phyloP scores from a whole-genome alignment of 1,140 invertebrate species.

The Xylocopa sonorina region DNA sequence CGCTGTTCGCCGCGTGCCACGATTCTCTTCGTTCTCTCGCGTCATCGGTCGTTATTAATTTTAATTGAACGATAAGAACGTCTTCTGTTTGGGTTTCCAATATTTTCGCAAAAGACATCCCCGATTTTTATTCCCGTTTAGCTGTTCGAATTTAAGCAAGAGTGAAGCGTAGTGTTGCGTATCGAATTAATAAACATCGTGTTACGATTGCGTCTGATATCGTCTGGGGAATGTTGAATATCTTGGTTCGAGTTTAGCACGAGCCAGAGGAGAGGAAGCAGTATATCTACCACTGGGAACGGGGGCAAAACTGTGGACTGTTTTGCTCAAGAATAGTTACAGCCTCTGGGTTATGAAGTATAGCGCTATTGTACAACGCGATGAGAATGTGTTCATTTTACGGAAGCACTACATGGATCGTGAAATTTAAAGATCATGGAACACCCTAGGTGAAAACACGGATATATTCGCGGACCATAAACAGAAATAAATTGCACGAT shows the following conservation, averaged over 20 bases:
- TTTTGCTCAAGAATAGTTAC: constrained; percentile 25
- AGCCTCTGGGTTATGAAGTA: constrained; percentile 27
- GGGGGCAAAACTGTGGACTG: constrained; percentile 19
- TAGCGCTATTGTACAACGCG: constrained; percentile 10
- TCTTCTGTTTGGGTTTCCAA: too few species aligned
- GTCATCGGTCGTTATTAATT: too few species aligned
- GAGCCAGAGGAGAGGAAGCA: not conserved
- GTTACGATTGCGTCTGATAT: not conserved
- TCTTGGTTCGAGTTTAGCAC: not conserved
- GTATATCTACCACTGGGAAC: not conserved
- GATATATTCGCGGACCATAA: not conserved
- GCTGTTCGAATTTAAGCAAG: not conserved
- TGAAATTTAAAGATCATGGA: constrained; percentile 7
- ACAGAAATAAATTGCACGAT: not conserved
- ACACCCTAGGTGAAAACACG: not conserved
- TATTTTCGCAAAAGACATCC: too few species aligned
- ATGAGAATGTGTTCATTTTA: constrained; percentile 22
- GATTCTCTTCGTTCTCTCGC: too few species aligned
- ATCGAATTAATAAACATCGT: not conserved
- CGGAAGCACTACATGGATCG: not conserved
- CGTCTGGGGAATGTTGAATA: not conserved
- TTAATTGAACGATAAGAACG: not conserved
- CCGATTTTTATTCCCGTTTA: too few species aligned
- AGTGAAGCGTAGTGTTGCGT: not conserved
- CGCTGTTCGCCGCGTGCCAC: too few species aligned